Evolutionary conservation across 2,113 vertebrate genomes (phyloP), one percentile per base, ranked within the genome.

Genomic region (Labeo catla): DNA sequence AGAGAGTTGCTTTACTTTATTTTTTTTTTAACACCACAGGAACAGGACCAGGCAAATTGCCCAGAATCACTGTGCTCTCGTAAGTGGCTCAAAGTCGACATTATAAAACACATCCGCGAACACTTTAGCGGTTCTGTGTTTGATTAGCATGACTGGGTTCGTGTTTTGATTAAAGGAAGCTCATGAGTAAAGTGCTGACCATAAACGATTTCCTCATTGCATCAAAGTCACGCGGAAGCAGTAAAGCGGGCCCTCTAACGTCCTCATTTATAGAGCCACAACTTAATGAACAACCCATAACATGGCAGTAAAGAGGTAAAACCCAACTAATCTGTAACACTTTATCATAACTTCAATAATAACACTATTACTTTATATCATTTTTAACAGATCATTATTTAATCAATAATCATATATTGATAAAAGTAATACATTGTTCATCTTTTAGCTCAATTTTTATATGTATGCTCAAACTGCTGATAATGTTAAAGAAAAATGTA

Each of bases 221-320:
- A 93, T 94, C 93, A 94, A 94, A 95, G 94, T 93, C 90, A 90
- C 91, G 86, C 86, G 88, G 91, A 94, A 91, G 91, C 92, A 88
- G 90, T 92, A 92, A 87, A 81, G 68, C 83, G 52, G 84, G 84
- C 87, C 70, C 85, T 57, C 13, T 72, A 83, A 90, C 86, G 21
- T 88, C 85, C 68, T 84, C 82, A 65, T 86, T 86, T 81, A 88
- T 52, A 77, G 61, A 34, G 76, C 66, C 34, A 63, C 59, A 28
- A 45, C 59, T 68, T 87, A 61, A 83, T 83, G 79, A 88, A 61
- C 52, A 45, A 84, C 47, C 45, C 70, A 28, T 43, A 66, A 78
- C 57, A 49, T 59, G 13, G 87, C 47, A 43, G 68, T 76, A 76
- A 85, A 45, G 43, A 76, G 52, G 81, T 9, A 4, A 72, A 79